phyloP scores from a whole-genome alignment of 2,888 invertebrate genomes.

The Drosophila setosimentum region DNA sequence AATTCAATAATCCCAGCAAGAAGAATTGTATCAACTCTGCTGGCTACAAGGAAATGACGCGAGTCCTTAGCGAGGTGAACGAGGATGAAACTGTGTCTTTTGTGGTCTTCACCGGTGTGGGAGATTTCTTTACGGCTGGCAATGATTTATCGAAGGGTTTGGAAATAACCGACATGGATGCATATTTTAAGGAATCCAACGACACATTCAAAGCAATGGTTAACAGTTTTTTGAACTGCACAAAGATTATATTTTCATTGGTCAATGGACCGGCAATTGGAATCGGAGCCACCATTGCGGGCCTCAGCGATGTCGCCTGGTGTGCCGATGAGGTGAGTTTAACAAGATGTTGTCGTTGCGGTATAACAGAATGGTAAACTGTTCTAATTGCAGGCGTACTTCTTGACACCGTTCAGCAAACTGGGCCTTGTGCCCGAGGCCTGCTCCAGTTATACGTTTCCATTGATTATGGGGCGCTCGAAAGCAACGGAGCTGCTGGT shows the following conservation, averaged over 20 bases:
- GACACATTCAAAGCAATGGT: constrained; percentile 88
- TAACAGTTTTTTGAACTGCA: constrained; percentile 90
- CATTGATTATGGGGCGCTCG: constrained; percentile 92
- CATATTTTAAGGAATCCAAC: constrained; percentile 74
- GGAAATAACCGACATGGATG: constrained; percentile 55
- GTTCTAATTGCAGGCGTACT: constrained; percentile 89
- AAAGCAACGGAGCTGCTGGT: constrained; percentile 89
- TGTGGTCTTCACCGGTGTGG: constrained; percentile 89
- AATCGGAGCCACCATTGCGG: constrained; percentile 90
- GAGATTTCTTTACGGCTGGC: constrained; percentile 82
- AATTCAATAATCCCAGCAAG: constrained; percentile 91
- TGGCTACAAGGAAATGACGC: constrained; percentile 89
- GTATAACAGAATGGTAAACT: background rate
- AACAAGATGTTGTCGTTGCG: constrained; percentile 76
- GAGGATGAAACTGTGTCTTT: constrained; percentile 88
- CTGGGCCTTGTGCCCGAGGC: constrained; percentile 96
- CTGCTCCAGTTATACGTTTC: constrained; percentile 94
- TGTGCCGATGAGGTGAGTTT: constrained; percentile 85
- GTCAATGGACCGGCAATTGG: constrained; percentile 98
- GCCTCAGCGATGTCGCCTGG: constrained; percentile 95
- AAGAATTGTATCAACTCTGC: constrained; percentile 91
- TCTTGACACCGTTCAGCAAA: constrained; percentile 94
- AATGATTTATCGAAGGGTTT: constrained; percentile 67
- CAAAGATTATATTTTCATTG: constrained; percentile 94
- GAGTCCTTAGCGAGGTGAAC: constrained; percentile 89